Conservation (phyloP, 2,888 invertebrate species). For the Nephrotoma guestfalica region DNA sequence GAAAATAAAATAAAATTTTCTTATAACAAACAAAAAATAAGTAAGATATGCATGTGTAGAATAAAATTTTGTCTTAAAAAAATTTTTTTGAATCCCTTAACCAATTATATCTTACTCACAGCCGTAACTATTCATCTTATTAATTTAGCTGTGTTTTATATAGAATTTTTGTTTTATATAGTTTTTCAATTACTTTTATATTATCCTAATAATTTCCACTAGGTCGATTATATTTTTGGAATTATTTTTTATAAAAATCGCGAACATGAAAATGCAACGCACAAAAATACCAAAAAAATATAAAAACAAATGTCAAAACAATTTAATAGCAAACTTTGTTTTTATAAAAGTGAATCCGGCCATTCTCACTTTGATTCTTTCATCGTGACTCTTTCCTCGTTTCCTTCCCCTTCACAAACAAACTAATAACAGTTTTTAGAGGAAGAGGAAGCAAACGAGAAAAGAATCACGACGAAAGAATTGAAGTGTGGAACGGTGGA, state of each 20-base stretch:
- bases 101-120: constrained; percentile 5
- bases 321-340: background rate
- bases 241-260: background rate
- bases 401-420: too few species aligned
- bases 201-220: background rate
- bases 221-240: background rate
- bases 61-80: background rate
- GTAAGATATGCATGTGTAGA: constrained; percentile 1
- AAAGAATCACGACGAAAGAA: too few species aligned
- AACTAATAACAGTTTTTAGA: too few species aligned
- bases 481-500: too few species aligned
- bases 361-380: too few species aligned
- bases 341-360: background rate
- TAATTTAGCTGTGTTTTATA: background rate
- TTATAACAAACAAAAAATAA: background rate
- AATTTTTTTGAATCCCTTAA: constrained; percentile 1
- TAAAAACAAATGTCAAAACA: background rate
- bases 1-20: constrained; percentile 1
- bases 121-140: constrained; percentile 5
- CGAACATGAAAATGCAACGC: background rate
- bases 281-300: background rate
- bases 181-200: background rate
- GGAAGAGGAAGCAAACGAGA: too few species aligned
- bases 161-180: background rate
- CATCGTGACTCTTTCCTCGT: too few species aligned